Evolutionary conservation across 2,797 vertebrate species (phyloP), one percentile per base, ranked within the genome.

Genomic region (Antennarius maculatus): DNA sequence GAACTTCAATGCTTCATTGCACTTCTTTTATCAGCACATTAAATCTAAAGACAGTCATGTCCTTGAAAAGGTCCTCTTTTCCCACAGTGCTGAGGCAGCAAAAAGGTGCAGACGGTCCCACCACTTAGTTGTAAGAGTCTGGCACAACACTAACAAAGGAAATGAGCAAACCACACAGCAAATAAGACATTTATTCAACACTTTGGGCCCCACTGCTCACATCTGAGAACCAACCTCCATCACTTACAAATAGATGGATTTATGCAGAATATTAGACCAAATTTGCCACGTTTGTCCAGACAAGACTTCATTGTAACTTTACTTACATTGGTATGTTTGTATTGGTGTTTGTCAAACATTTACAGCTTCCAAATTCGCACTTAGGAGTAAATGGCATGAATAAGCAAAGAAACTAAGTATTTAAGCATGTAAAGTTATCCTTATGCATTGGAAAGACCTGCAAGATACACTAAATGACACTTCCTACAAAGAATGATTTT

Each of bases 91-190:
- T 89, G 84, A 91, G 80, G 69, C 18, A 17, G 83, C 85, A 86
- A 63, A 80, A 88, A 85, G 58, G 54, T 51, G 77, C 81, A 89
- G 77, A 88, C 82, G 78, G 79, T 88, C 76, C 37, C 81, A 77
- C 84, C 69, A 56, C 80, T 85, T 66, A 67, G 79, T 77, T 87
- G 83, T 83, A 86, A 79, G 54, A 79, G 80, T 87, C 88, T 92
- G 88, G 85, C 86, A 82, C 83, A 88, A 84, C 79, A 89, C 86
- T 88, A 88, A 92, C 88, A 92, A 92, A 90, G 90, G 91, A 92
- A 93, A 92, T 92, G 92, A 92, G 86, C 83, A 92, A 93, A 92
- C 90, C 91, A 85, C 91, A 91, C 78, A 83, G 91, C 84, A 91
- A 91, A 91, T 91, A 88, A 90, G 86, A 68, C 76, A 87, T 91